Base-by-base conservation (phyloP, 2,797 vertebrate genomes). In the Pipistrellus pygmaeus region DNA sequence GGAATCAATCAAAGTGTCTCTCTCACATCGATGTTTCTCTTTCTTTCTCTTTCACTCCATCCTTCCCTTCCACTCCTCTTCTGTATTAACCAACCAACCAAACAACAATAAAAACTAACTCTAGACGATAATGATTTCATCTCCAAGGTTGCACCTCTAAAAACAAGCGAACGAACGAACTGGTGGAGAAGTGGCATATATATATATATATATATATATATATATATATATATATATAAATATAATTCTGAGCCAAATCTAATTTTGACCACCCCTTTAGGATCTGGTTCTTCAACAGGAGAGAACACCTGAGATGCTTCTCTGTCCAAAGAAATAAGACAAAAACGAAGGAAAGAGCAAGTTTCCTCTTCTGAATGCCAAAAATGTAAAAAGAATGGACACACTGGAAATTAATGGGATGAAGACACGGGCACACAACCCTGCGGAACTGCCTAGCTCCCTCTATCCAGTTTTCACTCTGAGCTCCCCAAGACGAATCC, bases 381-480 rank as follows among this genome's bases (percentile, higher is more conserved):
- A 57, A 80, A 73, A 48, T 21, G 75, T n/a, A 48, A 35, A 64
- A 51, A 83, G 46, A 71, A 91, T 5, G 78, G 25, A 92, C 8
- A 23, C 4, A 83, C 76, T 41, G 72, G 82, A 94, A 94, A 80
- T 89, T 51, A 73, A 77, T 69, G 30, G 60, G 32, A 76, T 46
- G 5, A 55, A 84, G 38, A 83, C 30, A 44, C 6, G 15, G 18
- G 30, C 15, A 84, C n/a, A 48, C 17, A 46, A 38, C 44, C 8
- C 57, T 5, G 11, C 6, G 38, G 20, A 93, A 84, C 8, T 46
- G 53, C 38, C 48, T 84, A 53, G 12, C 41, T 44, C 0, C 1
- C 20, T 71, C 80, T 71, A 9, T 15, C 60, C 68, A 11, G 23
- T 75, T 90, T 82, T 90, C 35, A 41, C 53, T 77, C 68, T 38